Conservation (phyloP, 2,113 vertebrate genomes). For the Lates calcarifer region DNA sequence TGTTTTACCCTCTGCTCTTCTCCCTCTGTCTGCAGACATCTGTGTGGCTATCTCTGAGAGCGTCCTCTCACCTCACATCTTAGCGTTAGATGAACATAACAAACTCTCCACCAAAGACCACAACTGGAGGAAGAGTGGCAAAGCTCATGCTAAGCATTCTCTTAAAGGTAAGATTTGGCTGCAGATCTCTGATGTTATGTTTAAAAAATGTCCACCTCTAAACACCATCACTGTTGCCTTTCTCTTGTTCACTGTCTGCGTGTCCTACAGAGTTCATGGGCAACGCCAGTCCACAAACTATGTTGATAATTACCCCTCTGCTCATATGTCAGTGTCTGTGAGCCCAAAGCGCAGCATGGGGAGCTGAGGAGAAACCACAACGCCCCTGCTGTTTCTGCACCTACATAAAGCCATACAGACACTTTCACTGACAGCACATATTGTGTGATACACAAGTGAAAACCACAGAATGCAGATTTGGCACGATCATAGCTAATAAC, state of each 20-base stretch:
- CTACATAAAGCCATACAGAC: slow-evolving; percentile 54
- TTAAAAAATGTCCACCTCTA: slow-evolving; percentile 17
- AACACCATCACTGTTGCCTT: slow-evolving; percentile 13
- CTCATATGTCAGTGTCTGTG: slow-evolving; percentile 68
- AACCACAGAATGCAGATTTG: slow-evolving; percentile 73
- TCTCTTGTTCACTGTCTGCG: slow-evolving; percentile 53
- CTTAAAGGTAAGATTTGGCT: slow-evolving; percentile 88
- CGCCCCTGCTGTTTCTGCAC: slow-evolving; percentile 66
- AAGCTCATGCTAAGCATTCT: slow-evolving; percentile 88
- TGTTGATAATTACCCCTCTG: slow-evolving; percentile 68
- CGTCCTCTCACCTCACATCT: slow-evolving; percentile 90
- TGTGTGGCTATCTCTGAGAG: slow-evolving; percentile 93
- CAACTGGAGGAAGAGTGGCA: slow-evolving; percentile 92
- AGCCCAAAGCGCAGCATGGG: slow-evolving; percentile 53
- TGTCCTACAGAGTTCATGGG: slow-evolving; percentile 33
- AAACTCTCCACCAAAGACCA: slow-evolving; percentile 90
- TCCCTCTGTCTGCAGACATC: slow-evolving; percentile 84
- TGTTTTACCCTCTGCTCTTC: background rate
- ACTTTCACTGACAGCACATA: slow-evolving; percentile 65
- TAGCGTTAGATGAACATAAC: slow-evolving; percentile 89
- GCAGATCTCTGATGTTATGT: background rate
- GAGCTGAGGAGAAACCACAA: slow-evolving; percentile 65
- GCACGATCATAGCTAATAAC: slow-evolving; percentile 50
- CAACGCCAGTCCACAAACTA: slow-evolving; percentile 63
- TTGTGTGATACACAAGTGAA: slow-evolving; percentile 61